Evolutionary conservation across 2,888 invertebrate species (phyloP).

Genomic region (Tricholauxania praeusta): DNA sequence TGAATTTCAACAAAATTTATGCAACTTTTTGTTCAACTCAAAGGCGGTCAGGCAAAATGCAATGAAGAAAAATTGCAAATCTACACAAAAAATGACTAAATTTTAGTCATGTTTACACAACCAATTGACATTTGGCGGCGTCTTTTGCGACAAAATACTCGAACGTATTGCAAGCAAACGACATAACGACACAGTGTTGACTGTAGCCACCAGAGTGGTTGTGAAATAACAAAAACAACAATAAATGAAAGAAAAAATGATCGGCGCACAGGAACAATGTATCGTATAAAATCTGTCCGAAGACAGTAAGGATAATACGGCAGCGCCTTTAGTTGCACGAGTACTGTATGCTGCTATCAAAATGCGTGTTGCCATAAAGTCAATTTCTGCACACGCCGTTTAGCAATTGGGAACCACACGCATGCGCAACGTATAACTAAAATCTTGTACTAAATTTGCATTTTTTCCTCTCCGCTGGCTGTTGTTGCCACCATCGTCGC

Average conservation of each 20-base stretch:
- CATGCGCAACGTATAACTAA: conserved; percentile 17
- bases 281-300: conserved; percentile 26
- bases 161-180: not conserved
- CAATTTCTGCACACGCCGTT: not conserved
- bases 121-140: conserved; percentile 34
- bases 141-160: conserved; percentile 27
- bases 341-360: conserved; percentile 17
- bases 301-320: conserved; percentile 26
- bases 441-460: conserved; percentile 30
- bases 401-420: conserved; percentile 23
- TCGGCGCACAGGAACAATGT: conserved; percentile 20
- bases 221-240: not conserved
- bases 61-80: conserved; percentile 28
- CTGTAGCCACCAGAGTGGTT: not conserved
- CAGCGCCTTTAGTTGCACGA: conserved; percentile 17
- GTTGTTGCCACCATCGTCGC: not conserved
- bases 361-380: conserved; percentile 29
- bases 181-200: conserved; percentile 2
- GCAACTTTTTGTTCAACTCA: conserved; percentile 12
- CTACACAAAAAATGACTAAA: conserved; percentile 34
- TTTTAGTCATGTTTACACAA: conserved; percentile 37
- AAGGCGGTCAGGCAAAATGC: not conserved
- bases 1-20: conserved; percentile 35
- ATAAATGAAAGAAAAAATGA: not conserved
- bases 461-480: conserved; percentile 9